Evolutionary conservation across 2,113 vertebrate genomes (phyloP).

Genomic region (Nothoprocta pentlandii): DNA sequence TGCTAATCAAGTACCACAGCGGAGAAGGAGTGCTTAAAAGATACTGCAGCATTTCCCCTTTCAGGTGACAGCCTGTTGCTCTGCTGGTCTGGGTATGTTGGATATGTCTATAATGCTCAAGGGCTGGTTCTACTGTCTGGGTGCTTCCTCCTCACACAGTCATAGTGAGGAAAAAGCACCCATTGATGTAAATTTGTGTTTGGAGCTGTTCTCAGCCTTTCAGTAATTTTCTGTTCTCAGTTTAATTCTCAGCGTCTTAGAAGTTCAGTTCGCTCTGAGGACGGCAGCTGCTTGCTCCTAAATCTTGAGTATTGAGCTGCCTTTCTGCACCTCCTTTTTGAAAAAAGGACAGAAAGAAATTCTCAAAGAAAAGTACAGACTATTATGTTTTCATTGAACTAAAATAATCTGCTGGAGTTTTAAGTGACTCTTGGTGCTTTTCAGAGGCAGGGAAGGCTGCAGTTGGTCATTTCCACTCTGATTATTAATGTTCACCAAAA

Average conservation of each 20-base stretch:
- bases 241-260: background rate
- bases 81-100: background rate
- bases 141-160: conserved; percentile 12
- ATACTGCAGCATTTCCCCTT: conserved; percentile 52
- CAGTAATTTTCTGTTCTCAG: background rate
- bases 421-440: background rate
- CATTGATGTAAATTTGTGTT: background rate
- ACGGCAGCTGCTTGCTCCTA: conserved; percentile 36
- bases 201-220: background rate
- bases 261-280: background rate
- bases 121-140: background rate
- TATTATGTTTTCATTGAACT: conserved; percentile 43
- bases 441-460: background rate
- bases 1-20: background rate
- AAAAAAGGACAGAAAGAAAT: background rate
- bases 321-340: background rate
- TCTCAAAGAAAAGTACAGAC: conserved; percentile 8
- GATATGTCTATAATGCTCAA: background rate
- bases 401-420: background rate
- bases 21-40: background rate
- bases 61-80: conserved; percentile 67
- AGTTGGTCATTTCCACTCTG: background rate
- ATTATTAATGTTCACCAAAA: background rate
- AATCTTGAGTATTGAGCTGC: background rate
- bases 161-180: background rate